These are phyloP conservation scores for Atta cephalotes DNA, from an alignment of 1,140 invertebrate genomes.

Conservation along the genomic window DNA sequence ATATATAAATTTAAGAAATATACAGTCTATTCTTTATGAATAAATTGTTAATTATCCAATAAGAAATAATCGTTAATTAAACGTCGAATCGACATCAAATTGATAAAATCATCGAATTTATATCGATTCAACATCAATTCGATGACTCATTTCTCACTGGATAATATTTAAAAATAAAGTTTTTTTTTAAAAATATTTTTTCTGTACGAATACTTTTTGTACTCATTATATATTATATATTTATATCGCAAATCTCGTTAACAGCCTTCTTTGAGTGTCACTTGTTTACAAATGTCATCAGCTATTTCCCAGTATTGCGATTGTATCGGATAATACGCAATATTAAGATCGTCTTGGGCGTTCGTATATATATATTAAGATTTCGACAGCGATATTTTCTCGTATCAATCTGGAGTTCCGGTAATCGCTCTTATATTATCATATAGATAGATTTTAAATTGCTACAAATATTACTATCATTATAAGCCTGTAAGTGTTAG, in stretches of 20 bases:
- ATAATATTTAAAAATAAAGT: too few species aligned
- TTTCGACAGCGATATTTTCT: not conserved
- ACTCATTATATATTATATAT: too few species aligned
- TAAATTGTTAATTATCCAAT: too few species aligned
- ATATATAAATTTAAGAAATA: too few species aligned
- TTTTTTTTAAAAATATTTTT: too few species aligned
- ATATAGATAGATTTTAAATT: conserved; percentile 14
- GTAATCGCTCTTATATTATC: conserved; percentile 22
- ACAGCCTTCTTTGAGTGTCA: not conserved
- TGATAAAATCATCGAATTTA: too few species aligned
- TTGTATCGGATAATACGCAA: not conserved
- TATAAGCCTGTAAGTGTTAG: not conserved
- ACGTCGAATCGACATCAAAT: too few species aligned
- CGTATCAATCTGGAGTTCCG: conserved; percentile 25
- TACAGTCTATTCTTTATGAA: too few species aligned
- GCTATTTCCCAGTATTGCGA: conserved; percentile 4
- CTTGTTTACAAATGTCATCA: conserved; percentile 41
- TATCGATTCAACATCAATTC: too few species aligned
- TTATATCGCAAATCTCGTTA: conserved; percentile 31
- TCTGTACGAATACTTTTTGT: too few species aligned
- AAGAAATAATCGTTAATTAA: too few species aligned
- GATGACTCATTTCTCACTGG: too few species aligned
- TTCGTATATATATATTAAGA: not conserved
- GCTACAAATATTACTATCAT: conserved; percentile 10
- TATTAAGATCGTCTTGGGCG: conserved; percentile 4